phyloP scores from a whole-genome alignment of 2,888 invertebrate genomes.

The Cremastobaeus sp. region DNA sequence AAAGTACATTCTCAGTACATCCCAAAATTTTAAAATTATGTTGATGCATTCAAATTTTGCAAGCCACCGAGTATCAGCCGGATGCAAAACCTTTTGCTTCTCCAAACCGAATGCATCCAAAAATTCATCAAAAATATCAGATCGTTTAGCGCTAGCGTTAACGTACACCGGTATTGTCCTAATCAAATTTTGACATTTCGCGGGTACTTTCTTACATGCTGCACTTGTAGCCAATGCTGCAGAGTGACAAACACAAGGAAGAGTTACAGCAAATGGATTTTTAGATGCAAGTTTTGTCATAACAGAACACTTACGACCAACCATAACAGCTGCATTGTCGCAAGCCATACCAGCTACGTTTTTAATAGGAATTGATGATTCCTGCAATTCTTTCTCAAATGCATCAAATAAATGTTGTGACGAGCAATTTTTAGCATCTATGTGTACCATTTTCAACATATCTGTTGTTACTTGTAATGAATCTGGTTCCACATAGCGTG shows the following conservation, averaged over 20 bases:
- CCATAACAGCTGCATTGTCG: constrained; percentile 10
- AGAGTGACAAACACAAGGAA: constrained; percentile 30
- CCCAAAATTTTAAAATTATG: too few species aligned
- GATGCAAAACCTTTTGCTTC: too few species aligned
- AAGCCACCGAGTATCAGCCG: too few species aligned
- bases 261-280: constrained; percentile 1
- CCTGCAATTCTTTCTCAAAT: not conserved
- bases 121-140: constrained; percentile 11
- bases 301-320: constrained; percentile 34
- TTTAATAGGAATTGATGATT: not conserved
- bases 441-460: too few species aligned
- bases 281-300: constrained; percentile 22
- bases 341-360: not conserved
- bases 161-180: constrained; percentile 3
- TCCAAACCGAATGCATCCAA: too few species aligned
- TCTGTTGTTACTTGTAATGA: too few species aligned
- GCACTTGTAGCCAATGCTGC: constrained; percentile 44
- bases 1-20: too few species aligned
- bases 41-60: too few species aligned
- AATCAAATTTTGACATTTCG: constrained; percentile 15
- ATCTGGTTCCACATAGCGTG: too few species aligned
- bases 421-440: constrained; percentile 9
- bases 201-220: constrained; percentile 30
- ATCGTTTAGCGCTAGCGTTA: constrained; percentile 9
- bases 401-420: constrained; percentile 5